phyloP scores from a whole-genome alignment of 2,113 vertebrate species.

The Tiliqua scincoides region DNA sequence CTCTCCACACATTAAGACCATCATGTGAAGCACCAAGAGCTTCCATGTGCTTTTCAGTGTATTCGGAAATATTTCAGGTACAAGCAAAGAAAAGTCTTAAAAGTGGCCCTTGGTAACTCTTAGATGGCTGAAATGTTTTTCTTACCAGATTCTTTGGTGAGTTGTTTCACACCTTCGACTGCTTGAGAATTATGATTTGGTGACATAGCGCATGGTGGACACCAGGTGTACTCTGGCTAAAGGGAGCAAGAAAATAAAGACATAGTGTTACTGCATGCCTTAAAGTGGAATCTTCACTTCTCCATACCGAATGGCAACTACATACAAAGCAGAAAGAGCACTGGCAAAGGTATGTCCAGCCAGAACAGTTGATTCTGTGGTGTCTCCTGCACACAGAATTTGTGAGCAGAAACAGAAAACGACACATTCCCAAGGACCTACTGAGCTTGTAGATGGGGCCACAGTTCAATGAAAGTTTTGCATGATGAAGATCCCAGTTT shows the following conservation, averaged over 20 bases:
- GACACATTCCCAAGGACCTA: background rate
- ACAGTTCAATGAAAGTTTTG: too few relatives aligned
- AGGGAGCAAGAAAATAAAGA: slow-evolving; percentile 25
- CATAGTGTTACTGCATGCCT: background rate
- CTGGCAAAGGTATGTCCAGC: background rate
- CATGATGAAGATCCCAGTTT: too few relatives aligned
- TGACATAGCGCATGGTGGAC: slow-evolving; percentile 82
- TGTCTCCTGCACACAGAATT: background rate
- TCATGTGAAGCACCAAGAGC: too few relatives aligned
- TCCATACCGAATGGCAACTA: background rate
- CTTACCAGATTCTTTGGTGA: slow-evolving; percentile 88
- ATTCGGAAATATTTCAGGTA: background rate
- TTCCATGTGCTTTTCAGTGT: background rate
- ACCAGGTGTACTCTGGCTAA: slow-evolving; percentile 87
- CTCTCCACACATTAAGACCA: too few relatives aligned
- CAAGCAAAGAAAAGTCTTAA: background rate
- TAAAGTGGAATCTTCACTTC: accelerated
- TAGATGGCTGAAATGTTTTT: background rate
- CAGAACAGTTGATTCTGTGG: background rate
- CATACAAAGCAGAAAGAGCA: background rate
- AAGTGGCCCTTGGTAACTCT: background rate
- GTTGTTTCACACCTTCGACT: slow-evolving; percentile 76
- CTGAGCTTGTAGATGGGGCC: background rate
- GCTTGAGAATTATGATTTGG: slow-evolving; percentile 81
- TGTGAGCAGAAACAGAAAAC: background rate